These are phyloP conservation scores for Varanus komodoensis DNA, from an alignment of 2,113 vertebrate species.

Conservation along the genomic window DNA sequence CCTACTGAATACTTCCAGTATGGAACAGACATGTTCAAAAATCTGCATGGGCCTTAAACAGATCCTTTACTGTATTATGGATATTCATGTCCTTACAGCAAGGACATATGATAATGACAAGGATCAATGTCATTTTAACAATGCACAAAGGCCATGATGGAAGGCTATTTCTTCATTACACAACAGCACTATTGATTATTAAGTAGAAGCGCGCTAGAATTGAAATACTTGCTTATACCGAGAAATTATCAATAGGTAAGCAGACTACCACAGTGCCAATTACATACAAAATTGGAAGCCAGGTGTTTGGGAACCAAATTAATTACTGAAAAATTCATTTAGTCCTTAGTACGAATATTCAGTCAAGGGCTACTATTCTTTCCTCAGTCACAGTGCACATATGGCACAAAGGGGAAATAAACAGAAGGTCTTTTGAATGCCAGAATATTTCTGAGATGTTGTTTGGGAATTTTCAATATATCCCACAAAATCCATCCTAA, in stretches of 20 bases:
- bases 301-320: conserved; percentile 73
- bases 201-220: conserved; percentile 75
- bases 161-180: conserved; percentile 79
- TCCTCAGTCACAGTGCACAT: conserved; percentile 53
- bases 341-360: conserved; percentile 25
- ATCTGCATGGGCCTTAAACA: conserved; percentile 69
- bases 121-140: conserved; percentile 82
- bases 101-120: conserved; percentile 84
- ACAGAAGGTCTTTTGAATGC: conserved; percentile 52
- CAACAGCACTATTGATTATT: conserved; percentile 82
- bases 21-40: conserved; percentile 63
- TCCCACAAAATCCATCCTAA: conserved; percentile 47
- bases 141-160: conserved; percentile 75
- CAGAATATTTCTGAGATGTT: conserved; percentile 41
- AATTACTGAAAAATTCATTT: conserved; percentile 64
- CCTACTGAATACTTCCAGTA: conserved; percentile 61
- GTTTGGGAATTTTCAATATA: conserved; percentile 32
- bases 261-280: conserved; percentile 71
- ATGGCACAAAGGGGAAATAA: conserved; percentile 47
- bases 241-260: conserved; percentile 65
- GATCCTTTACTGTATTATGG: conserved; percentile 64
- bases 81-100: conserved; percentile 75
- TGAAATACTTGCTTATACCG: conserved; percentile 62
- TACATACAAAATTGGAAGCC: conserved; percentile 66
- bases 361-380: conserved; percentile 45